phyloP scores from a whole-genome alignment of 2,888 invertebrate genomes.

The Entomobrya multifasciata region DNA sequence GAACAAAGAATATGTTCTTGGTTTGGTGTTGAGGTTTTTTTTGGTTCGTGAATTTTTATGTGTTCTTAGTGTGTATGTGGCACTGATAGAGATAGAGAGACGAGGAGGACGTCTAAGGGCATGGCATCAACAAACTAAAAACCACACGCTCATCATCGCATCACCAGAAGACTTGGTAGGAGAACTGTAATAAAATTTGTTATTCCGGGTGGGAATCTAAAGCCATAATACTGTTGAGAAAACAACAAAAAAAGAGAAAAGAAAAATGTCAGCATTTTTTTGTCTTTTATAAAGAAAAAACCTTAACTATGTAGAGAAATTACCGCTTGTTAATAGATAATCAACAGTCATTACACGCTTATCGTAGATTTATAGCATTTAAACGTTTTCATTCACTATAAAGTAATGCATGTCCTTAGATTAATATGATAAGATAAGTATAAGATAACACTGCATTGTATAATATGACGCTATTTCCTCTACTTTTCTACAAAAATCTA shows the following conservation, averaged over 20 bases:
- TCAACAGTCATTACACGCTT: background rate
- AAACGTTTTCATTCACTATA: background rate
- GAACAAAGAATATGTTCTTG: background rate
- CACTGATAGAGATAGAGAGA: slow-evolving; percentile 15
- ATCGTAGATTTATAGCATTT: slow-evolving; percentile 2
- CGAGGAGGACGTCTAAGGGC: slow-evolving; percentile 34
- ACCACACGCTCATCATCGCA: slow-evolving; percentile 30
- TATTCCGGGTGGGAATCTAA: slow-evolving; percentile 51
- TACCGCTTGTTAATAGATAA: background rate
- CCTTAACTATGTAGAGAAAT: slow-evolving; percentile 6
- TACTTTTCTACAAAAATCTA: no score
- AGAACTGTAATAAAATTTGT: slow-evolving; percentile 19
- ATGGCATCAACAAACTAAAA: slow-evolving; percentile 40
- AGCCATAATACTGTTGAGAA: slow-evolving; percentile 43
- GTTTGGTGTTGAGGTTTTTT: background rate
- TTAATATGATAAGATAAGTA: no score
- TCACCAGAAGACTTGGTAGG: slow-evolving; percentile 34
- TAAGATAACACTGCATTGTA: no score
- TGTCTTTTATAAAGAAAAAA: slow-evolving; percentile 6
- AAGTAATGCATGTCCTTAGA: no score
- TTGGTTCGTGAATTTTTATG: slow-evolving; percentile 1
- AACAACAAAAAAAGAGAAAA: slow-evolving; percentile 45
- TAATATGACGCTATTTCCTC: no score
- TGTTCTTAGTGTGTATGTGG: background rate
- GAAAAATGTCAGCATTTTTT: slow-evolving; percentile 27